Evolutionary conservation across 2,797 vertebrate genomes (phyloP).

Genomic region (Mionectes olivaceus): DNA sequence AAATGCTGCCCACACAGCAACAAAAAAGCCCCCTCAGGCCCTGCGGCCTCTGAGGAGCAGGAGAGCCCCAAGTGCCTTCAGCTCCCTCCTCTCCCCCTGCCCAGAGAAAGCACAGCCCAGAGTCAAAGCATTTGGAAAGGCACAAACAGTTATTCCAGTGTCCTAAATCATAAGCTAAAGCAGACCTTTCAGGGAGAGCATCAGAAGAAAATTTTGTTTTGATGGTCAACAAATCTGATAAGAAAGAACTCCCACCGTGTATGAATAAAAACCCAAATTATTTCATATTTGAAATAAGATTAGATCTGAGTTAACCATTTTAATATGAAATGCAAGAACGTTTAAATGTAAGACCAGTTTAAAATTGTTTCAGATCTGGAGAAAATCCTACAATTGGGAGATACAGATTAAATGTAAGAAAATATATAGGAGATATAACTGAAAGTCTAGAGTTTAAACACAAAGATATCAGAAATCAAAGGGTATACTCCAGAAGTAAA

Average conservation of each 20-base stretch:
- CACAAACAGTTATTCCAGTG: background rate
- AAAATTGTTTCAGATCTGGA: background rate
- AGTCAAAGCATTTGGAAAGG: background rate
- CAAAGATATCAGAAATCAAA: background rate
- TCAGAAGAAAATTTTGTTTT: background rate
- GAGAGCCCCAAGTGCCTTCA: background rate
- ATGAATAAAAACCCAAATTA: background rate
- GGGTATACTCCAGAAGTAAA: background rate
- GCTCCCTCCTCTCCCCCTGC: background rate
- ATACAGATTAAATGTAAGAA: background rate
- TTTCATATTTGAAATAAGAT: background rate
- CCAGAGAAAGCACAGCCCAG: background rate
- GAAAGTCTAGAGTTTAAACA: background rate
- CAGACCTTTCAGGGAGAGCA: background rate
- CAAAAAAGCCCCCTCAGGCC: background rate
- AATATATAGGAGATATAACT: background rate
- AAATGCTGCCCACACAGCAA: background rate
- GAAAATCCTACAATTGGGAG: background rate
- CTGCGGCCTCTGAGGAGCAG: background rate
- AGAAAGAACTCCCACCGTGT: rapidly evolving
- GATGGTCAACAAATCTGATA: background rate
- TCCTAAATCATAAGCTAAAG: background rate
- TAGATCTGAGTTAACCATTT: background rate
- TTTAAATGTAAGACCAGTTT: background rate
- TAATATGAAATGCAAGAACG: background rate